A percentile compares a stretch with the other conserved stretches of the same genome.
Conservation (phyloP, 1,140 invertebrate genomes). For the Ips nitidus region DNA sequence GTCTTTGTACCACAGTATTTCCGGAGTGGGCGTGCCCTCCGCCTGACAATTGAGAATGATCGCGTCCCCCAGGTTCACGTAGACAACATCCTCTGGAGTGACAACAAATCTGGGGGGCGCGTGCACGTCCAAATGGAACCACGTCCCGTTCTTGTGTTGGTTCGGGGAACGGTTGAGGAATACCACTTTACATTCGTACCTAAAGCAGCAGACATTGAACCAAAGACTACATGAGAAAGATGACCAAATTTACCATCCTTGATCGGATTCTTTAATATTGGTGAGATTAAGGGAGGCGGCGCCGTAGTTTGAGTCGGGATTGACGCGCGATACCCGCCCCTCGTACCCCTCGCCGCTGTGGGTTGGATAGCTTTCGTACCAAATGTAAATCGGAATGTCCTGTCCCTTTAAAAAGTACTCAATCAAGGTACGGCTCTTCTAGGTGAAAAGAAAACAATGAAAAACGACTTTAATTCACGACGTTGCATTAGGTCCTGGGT, state of each 20-base stretch:
- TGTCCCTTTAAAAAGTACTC: conserved; percentile 67
- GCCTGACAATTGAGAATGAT: conserved; percentile 95
- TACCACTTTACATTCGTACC: conserved; percentile 93
- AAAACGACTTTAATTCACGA: conserved; percentile 42
- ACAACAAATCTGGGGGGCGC: conserved; percentile 90
- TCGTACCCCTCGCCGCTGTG: conserved; percentile 91
- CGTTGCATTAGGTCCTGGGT: not conserved
- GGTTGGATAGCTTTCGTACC: conserved; percentile 95
- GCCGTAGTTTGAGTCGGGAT: conserved; percentile 82
- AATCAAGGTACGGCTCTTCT: conserved; percentile 42
- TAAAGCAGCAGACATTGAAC: conserved; percentile 7
- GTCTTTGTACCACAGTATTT: conserved; percentile 92
- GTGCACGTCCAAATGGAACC: conserved; percentile 96
- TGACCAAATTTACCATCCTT: conserved; percentile 71
- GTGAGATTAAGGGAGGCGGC: conserved; percentile 92
- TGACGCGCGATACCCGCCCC: conserved; percentile 84
- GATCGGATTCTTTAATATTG: conserved; percentile 87
- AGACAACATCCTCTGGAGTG: conserved; percentile 90
- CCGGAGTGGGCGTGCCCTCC: conserved; percentile 86
- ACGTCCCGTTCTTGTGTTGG: conserved; percentile 88
- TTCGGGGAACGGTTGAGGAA: conserved; percentile 92
- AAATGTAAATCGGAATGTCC: conserved; percentile 94
- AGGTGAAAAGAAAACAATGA: conserved; percentile 33
- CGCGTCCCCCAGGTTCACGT: conserved; percentile 93
- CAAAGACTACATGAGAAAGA: too few species aligned